Percentiles rank a stretch among this genome's conserved stretches.
phyloP scores from a whole-genome alignment of 2,888 invertebrate species.

The Portevinia maculata region DNA sequence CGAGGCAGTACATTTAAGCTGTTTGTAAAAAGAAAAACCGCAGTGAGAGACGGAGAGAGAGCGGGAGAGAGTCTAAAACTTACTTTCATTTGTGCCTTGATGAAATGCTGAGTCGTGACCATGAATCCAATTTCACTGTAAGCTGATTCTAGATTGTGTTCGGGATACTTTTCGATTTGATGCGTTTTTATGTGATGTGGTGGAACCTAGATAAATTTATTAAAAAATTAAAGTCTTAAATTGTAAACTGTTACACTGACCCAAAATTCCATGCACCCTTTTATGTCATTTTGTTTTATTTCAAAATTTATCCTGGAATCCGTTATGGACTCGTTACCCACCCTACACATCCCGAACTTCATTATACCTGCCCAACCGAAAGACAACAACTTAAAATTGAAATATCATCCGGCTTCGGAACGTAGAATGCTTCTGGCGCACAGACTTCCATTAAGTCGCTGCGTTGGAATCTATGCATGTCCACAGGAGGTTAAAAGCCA shows the following conservation, averaged over 20 bases:
- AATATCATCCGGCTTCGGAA: not conserved
- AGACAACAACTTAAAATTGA: not conserved
- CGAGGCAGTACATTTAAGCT: slow-evolving; percentile 82
- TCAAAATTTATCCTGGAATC: too few relatives aligned
- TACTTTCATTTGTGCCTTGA: slow-evolving; percentile 81
- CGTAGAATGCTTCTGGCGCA: slow-evolving; percentile 24
- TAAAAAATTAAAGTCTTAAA: not conserved
- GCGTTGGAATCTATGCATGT: slow-evolving; percentile 35
- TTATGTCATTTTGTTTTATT: too few relatives aligned
- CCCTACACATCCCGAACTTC: too few relatives aligned
- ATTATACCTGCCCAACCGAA: not conserved
- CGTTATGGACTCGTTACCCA: too few relatives aligned
- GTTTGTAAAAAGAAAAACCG: slow-evolving; percentile 11
- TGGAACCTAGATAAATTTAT: slow-evolving; percentile 77
- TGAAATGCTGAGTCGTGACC: slow-evolving; percentile 82
- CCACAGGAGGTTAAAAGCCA: slow-evolving; percentile 45
- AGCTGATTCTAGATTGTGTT: slow-evolving; percentile 81
- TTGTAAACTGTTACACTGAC: too few relatives aligned
- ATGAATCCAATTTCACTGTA: slow-evolving; percentile 81
- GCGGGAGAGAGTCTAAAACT: slow-evolving; percentile 39
- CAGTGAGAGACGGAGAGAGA: not conserved
- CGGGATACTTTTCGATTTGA: slow-evolving; percentile 80
- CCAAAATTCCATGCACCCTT: not conserved
- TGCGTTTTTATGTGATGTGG: slow-evolving; percentile 82
- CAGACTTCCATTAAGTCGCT: slow-evolving; percentile 44